Evolutionary conservation across 1,140 invertebrate species (phyloP), one percentile per base, ranked within the genome.

Genomic region (Drosophila burlai): DNA sequence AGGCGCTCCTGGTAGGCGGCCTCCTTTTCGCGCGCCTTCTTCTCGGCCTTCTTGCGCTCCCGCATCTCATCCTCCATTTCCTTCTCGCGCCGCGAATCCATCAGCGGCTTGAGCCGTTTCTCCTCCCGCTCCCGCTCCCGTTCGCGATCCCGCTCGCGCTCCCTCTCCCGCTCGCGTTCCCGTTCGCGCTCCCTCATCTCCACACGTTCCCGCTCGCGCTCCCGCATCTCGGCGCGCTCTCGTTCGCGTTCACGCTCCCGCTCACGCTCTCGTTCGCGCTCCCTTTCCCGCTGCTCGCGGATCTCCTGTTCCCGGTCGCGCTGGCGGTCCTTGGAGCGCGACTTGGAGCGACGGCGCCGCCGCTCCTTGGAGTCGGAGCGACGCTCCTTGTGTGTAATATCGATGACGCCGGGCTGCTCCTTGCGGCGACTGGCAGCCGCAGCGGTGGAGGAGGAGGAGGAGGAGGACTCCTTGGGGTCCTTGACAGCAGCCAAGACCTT

Each of bases 21-120:
- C 94, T 99, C 98, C 93, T 99, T 99, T 92, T 99, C 98, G 24
- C 98, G 93, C 0, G 98, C 96, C 93, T 97, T 96, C 93, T 98
- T 96, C 89, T 99, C 98, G 21, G 96, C 94, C 85, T 98, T 97
- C 87, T 98, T 97, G 87, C 97, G 96, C 89, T 99, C 98, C 63
- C 97, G 96, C 4, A 95, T 94, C 92, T 99, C 98, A 93, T 98
- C 98, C 93, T 99, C 97, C 78, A 98, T 95, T 93, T 98, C 97
- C 92, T 97, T 96, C 91, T 97, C 97, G 54, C 96, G 94, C 26
- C 96, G 93, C 62, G 95, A 93, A 66, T 96, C 95, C 13, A 95
- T 94, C 43, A 95, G 94, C 8, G 94, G 94, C 78, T 95, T 95
- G 0, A 81, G 36, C 1, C 72, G 47, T 61, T 93, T 92, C 40